A percentile compares a stretch with the other conserved stretches of the same genome.
Conservation (phyloP, 92 coral and sea anemone genomes). For the Paragorgia papillata region DNA sequence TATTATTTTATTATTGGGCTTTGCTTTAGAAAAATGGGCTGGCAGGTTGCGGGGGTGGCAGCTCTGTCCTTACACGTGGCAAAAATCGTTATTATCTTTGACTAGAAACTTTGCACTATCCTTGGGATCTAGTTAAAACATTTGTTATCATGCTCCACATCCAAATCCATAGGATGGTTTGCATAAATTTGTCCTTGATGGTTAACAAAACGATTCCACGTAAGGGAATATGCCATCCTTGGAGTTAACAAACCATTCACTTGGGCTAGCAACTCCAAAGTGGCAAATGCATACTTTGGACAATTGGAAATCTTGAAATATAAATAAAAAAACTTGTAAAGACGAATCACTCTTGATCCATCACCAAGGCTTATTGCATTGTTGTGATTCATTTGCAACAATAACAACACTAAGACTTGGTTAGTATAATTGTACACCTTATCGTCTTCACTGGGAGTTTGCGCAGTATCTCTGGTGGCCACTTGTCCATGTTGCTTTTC, state of each 20-base stretch:
- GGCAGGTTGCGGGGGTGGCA: no score
- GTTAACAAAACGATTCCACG: conserved; percentile 71
- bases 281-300: conserved; percentile 70
- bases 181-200: conserved; percentile 52
- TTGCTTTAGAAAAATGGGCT: no score
- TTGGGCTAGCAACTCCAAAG: conserved; percentile 52
- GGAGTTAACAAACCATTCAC: conserved; percentile 60
- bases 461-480: no score
- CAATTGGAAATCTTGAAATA: conserved; percentile 56
- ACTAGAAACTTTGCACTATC: no score
- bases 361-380: conserved; percentile 62
- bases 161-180: conserved; percentile 65
- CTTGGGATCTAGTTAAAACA: no score
- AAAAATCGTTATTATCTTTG: no score
- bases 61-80: no score
- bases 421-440: conserved; percentile 54
- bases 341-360: conserved; percentile 43
- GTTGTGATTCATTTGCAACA: conserved; percentile 49
- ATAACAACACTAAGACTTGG: conserved; percentile 47
- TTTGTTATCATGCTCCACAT: conserved; percentile 66
- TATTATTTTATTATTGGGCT: no score
- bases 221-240: conserved; percentile 58
- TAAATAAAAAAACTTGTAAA: conserved; percentile 61
- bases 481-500: conserved; percentile 44
- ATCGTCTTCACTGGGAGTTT: conserved; percentile 4